A percentile compares a stretch with the other conserved stretches of the same genome.
Evolutionary conservation across 2,113 vertebrate genomes (phyloP).

Genomic region (Peromyscus californicus): DNA sequence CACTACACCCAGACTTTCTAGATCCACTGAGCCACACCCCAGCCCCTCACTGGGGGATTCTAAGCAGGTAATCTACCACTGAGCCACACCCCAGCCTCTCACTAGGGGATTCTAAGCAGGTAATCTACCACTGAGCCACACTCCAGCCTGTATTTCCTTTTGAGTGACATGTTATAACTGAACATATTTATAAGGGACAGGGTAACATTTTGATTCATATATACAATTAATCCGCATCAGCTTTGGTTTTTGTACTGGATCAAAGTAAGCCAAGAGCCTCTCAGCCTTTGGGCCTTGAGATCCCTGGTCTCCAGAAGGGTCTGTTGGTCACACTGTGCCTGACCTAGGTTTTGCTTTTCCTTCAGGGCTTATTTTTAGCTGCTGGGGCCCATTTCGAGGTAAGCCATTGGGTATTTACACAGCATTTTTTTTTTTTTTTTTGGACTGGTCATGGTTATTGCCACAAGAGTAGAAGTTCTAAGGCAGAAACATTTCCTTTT

Average conservation of each 20-base stretch:
- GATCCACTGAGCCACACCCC: not conserved
- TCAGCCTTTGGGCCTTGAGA: not conserved
- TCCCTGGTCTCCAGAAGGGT: not conserved
- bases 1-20: not conserved
- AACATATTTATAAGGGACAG: not conserved
- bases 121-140: too few species aligned
- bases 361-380: constrained; percentile 61
- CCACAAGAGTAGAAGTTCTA: constrained; percentile 57
- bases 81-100: not conserved
- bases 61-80: not conserved
- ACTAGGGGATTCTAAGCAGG: too few species aligned
- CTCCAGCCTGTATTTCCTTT: not conserved
- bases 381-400: constrained; percentile 21
- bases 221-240: not conserved
- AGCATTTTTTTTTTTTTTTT: constrained; percentile 62
- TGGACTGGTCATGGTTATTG: constrained; percentile 68
- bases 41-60: not conserved
- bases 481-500: constrained; percentile 82
- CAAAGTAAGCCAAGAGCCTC: not conserved
- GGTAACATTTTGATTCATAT: not conserved
- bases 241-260: not conserved
- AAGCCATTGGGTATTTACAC: not conserved
- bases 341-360: not conserved
- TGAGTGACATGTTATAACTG: not conserved
- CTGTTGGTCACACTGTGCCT: not conserved